Conservation (phyloP, 2,888 invertebrate species). For the Carabus problematicus region DNA sequence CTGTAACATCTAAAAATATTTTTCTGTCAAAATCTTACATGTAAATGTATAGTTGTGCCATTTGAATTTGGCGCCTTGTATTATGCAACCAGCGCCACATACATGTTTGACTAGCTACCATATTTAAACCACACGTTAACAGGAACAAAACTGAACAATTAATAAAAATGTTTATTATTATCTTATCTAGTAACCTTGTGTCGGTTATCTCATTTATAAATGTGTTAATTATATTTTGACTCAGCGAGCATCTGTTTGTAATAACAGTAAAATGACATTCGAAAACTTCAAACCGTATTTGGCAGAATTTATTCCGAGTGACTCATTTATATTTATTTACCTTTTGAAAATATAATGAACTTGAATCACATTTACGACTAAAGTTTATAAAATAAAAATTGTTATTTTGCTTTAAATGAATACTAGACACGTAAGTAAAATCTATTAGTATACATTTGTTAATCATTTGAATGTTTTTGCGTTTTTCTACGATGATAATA, state of each 20-base stretch:
- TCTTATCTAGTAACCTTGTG: no score
- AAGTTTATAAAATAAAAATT: conserved; percentile 1
- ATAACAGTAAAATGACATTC: conserved; percentile 27
- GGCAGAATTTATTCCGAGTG: conserved; percentile 11
- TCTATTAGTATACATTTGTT: neutral
- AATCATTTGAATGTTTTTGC: neutral
- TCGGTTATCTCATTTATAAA: neutral
- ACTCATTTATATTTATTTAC: conserved; percentile 9
- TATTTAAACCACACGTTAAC: no score
- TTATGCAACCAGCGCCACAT: no score
- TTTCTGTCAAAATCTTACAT: no score
- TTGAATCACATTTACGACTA: conserved; percentile 1
- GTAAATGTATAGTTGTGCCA: no score
- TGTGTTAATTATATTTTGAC: conserved; percentile 33
- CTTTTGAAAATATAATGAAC: neutral
- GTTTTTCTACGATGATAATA: neutral
- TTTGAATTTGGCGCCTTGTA: no score
- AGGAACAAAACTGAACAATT: no score
- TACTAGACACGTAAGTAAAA: neutral
- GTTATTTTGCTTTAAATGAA: conserved; percentile 1
- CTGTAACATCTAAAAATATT: no score
- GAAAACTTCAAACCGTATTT: conserved; percentile 24
- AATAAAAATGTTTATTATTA: no score
- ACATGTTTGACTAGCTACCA: no score
- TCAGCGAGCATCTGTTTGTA: conserved; percentile 31